These are phyloP conservation scores for Monochamus alternatus DNA, from an alignment of 2,888 invertebrate species.

Conservation along the genomic window DNA sequence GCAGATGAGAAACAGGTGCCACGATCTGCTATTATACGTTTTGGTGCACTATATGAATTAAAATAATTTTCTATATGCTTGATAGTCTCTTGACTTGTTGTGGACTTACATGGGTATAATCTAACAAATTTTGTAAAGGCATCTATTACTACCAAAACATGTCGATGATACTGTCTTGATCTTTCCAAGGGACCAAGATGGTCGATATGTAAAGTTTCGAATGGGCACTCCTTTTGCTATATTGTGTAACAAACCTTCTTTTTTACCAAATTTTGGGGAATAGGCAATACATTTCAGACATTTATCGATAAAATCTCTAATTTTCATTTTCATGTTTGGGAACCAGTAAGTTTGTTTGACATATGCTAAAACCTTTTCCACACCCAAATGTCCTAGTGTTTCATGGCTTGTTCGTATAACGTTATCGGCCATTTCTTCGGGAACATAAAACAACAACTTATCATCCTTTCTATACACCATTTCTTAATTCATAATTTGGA, in stretches of 20 bases:
- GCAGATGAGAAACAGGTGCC: too few relatives aligned
- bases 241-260: slow-evolving; percentile 55
- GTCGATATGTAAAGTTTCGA: slow-evolving; percentile 56
- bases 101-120: slow-evolving; percentile 53
- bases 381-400: slow-evolving; percentile 29
- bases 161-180: slow-evolving; percentile 45
- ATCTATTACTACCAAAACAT: slow-evolving; percentile 58
- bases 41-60: slow-evolving; percentile 44
- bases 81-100: slow-evolving; percentile 47
- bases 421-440: slow-evolving; percentile 24
- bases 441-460: slow-evolving; percentile 22
- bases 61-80: slow-evolving; percentile 54
- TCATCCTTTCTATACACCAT: slow-evolving; percentile 1
- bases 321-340: slow-evolving; percentile 20
- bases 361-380: slow-evolving; percentile 23
- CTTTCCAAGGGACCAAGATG: slow-evolving; percentile 57
- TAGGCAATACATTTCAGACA: slow-evolving; percentile 43
- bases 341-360: slow-evolving; percentile 23
- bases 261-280: slow-evolving; percentile 47
- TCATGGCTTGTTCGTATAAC: slow-evolving; percentile 27
- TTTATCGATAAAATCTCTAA: slow-evolving; percentile 39
- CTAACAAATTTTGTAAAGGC: slow-evolving; percentile 58
- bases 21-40: too few relatives aligned
- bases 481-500: background rate
- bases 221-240: slow-evolving; percentile 57